phyloP scores from a whole-genome alignment of 2,797 vertebrate species.

The Muscicapa comitata region DNA sequence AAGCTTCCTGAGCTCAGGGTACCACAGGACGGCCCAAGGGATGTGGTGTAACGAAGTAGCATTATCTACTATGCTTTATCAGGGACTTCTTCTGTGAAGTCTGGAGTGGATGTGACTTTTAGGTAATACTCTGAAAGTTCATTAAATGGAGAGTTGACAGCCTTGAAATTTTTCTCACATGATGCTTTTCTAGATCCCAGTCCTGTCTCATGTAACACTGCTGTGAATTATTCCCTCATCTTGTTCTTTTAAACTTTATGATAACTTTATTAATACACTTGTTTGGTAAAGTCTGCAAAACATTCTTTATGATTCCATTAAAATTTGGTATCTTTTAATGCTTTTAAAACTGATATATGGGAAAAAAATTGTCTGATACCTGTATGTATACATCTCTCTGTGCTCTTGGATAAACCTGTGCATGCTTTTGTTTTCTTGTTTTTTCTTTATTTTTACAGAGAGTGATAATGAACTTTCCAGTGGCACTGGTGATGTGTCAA shows the following conservation, averaged over 20 bases:
- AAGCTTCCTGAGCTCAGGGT: not conserved
- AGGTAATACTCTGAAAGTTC: not conserved
- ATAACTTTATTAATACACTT: not conserved
- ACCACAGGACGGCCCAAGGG: not conserved
- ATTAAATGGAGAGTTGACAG: not conserved
- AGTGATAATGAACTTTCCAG: constrained; percentile 97
- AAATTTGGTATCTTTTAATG: not conserved
- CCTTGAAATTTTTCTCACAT: not conserved
- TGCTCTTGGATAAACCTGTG: not conserved
- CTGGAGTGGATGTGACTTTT: not conserved
- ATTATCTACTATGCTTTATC: not conserved
- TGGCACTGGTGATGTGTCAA: constrained; percentile 97
- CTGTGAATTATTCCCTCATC: not conserved
- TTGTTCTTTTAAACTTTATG: not conserved
- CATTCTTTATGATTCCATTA: not conserved
- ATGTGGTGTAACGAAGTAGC: not conserved
- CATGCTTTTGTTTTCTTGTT: not conserved
- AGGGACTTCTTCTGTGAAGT: not conserved
- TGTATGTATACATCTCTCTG: not conserved
- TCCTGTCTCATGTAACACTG: not conserved
- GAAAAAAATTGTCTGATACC: not conserved
- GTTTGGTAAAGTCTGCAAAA: not conserved
- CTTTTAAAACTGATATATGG: not conserved
- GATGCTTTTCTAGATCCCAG: not conserved
- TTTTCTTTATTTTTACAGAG: constrained; percentile 73